Conservation (phyloP, 2,888 invertebrate genomes). For the Standfussiana lucernea region DNA sequence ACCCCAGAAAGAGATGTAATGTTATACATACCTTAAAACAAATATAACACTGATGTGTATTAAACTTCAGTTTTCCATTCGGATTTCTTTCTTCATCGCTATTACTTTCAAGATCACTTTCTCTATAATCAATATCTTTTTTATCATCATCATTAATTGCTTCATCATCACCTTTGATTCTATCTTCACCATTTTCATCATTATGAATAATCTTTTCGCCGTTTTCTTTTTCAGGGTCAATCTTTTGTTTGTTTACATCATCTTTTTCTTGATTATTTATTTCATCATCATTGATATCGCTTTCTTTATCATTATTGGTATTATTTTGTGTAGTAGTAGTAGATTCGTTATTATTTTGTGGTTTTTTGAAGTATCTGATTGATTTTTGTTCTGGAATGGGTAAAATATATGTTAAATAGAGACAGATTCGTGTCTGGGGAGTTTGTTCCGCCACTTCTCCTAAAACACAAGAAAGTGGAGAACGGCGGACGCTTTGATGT, state of each 20-base stretch:
- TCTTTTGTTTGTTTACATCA: constrained; percentile 13
- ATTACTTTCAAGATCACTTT: constrained; percentile 25
- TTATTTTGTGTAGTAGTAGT: background rate
- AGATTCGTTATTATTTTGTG: constrained; percentile 16
- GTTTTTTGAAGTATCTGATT: constrained; percentile 58
- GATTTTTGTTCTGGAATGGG: constrained; percentile 52
- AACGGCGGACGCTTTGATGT: too few relatives aligned
- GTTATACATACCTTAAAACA: constrained; percentile 81
- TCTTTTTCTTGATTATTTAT: constrained; percentile 27
- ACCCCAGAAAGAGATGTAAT: background rate
- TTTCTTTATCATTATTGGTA: background rate
- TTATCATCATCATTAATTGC: constrained; percentile 40
- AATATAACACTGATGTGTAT: constrained; percentile 82
- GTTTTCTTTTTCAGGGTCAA: background rate
- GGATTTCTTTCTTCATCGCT: constrained; percentile 29
- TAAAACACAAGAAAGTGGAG: too few relatives aligned
- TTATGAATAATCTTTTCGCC: constrained; percentile 6
- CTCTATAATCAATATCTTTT: constrained; percentile 35
- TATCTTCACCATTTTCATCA: background rate
- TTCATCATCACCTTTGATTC: constrained; percentile 30
- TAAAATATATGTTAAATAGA: background rate
- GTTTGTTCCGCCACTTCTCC: background rate
- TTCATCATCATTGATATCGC: background rate
- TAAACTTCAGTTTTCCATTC: constrained; percentile 73
- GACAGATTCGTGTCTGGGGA: background rate